phyloP scores from a whole-genome alignment of 2,797 vertebrate species.

The Halcyon smyrnensis region DNA sequence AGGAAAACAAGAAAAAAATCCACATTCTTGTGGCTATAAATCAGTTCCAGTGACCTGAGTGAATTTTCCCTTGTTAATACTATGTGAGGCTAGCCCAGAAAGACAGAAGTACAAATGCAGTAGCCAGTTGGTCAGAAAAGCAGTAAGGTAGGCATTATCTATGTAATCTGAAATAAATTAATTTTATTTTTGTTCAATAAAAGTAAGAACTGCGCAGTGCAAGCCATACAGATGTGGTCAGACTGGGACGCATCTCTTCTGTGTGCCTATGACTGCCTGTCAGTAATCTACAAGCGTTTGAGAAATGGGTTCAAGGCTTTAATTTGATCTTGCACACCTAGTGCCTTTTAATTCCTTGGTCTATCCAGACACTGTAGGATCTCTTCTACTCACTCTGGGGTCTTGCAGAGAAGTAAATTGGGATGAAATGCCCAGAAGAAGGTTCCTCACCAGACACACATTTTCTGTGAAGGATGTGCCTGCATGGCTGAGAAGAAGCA shows the following conservation, averaged over 20 bases:
- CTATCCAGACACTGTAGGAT: neutral
- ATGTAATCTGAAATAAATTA: neutral
- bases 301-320: neutral
- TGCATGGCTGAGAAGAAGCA: neutral
- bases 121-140: neutral
- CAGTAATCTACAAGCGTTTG: neutral
- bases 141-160: neutral
- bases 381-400: neutral
- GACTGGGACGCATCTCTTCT: neutral
- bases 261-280: neutral
- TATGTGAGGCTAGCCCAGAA: neutral
- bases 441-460: neutral
- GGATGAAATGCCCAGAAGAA: neutral
- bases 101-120: neutral
- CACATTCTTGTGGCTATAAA: constrained; percentile 27
- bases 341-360: neutral
- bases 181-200: neutral
- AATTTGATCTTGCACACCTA: neutral
- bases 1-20: neutral
- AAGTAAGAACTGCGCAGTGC: neutral
- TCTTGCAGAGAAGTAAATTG: neutral
- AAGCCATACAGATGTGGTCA: neutral
- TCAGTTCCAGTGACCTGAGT: constrained; percentile 9
- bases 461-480: neutral
- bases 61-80: neutral